Base-by-base conservation (phyloP, 2,113 vertebrate species). In the Riparia riparia region DNA sequence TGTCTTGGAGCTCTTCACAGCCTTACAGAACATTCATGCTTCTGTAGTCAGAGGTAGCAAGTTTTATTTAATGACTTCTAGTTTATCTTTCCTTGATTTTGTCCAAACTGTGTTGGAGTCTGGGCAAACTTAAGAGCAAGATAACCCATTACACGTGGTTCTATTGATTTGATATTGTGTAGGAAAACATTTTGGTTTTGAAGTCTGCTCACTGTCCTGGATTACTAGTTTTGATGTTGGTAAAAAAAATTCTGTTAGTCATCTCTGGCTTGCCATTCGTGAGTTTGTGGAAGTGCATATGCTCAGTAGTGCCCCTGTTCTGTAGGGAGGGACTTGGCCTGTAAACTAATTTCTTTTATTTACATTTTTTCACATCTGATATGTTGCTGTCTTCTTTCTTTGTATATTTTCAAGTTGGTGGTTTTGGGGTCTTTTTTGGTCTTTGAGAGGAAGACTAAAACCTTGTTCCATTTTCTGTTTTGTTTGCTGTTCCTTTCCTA, bases 121-220 rank as follows among this genome's bases (percentile, higher is more conserved):
- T 51, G 14, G 63, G 17, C 54, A 76, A 31, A 50, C 21, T 17
- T 56, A 16, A n/a, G 31, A 58, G 26, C 22, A 1, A 16, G 5
- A 5, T 11, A n/a, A 49, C 26, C 32, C 6, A 2, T 45, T 66
- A 29, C 0, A 0, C 45, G 20, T 50, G 24, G 12, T 77, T 82
- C 14, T 29, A 2, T 76, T 49, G 29, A 26, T 49, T 80, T 37
- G 9, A 3, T 58, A 14, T 17, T 54, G 6, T 32, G 3, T 69
- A 79, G 68, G 42, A 79, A 79, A 73, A 24, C 6, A 2, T 32
- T 2, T 16, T 64, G 2, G 4, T 77, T 92, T 88, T 82, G 24
- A 64, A 49, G 22, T 34, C 22, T 74, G 10, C 34, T 79, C 0
- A 0, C 13, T 71, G 25, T 58, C 24, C 11, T 39, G 5, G 44